These are phyloP conservation scores for Frieseomelitta varia DNA, from an alignment of 1,140 invertebrate species.

Conservation along the genomic window DNA sequence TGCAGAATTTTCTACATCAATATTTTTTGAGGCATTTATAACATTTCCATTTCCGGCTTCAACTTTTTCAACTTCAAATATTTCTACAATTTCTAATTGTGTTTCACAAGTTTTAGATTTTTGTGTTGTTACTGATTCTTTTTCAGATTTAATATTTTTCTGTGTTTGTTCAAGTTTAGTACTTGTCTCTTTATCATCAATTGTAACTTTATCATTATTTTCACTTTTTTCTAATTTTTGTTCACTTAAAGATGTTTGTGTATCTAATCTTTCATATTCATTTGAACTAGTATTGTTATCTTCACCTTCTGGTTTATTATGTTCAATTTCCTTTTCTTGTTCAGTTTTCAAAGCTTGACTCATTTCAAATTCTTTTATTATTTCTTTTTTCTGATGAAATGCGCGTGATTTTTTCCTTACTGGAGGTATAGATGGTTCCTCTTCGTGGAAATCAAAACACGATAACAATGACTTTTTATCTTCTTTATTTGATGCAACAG, in stretches of 20 bases:
- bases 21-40: conserved; percentile 12
- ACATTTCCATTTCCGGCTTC: conserved; percentile 49
- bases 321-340: conserved; percentile 55
- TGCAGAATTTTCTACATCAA: background rate
- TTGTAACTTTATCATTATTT: conserved; percentile 1
- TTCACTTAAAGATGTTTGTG: background rate
- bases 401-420: conserved; percentile 81
- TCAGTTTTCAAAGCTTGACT: conserved; percentile 76
- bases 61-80: conserved; percentile 74
- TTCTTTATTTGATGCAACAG: conserved; percentile 69
- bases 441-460: conserved; percentile 84
- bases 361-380: conserved; percentile 80
- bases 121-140: conserved; percentile 1
- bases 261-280: conserved; percentile 46
- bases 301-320: conserved; percentile 51
- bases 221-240: conserved; percentile 22
- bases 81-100: conserved; percentile 77
- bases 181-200: conserved; percentile 45
- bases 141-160: conserved; percentile 17
- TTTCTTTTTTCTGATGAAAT: conserved; percentile 79
- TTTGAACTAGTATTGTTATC: conserved; percentile 56
- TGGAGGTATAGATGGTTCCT: conserved; percentile 77
- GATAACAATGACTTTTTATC: conserved; percentile 80
- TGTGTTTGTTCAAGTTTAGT: conserved; percentile 31
- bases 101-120: conserved; percentile 60